Conservation (phyloP, 2,888 invertebrate genomes). For the Iselma pallidipennis region DNA sequence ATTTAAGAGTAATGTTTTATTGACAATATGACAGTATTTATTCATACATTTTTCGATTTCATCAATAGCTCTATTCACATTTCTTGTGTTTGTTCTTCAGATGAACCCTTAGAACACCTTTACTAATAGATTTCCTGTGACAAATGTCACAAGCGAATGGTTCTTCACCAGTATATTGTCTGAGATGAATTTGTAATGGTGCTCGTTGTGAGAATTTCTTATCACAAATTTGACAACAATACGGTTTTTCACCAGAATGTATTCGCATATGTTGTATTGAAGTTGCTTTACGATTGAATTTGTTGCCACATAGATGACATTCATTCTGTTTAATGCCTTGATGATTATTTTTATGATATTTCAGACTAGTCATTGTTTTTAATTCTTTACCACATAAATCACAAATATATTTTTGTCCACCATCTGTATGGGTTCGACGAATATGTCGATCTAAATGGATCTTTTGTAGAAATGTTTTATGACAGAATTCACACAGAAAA, state of each 20-base stretch:
- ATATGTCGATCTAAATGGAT: slow-evolving; percentile 27
- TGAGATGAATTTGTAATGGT: slow-evolving; percentile 44
- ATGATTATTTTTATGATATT: slow-evolving; percentile 44
- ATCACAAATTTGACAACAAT: slow-evolving; percentile 47
- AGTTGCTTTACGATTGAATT: slow-evolving; percentile 43
- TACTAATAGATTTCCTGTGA: slow-evolving; percentile 42
- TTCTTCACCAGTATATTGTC: slow-evolving; percentile 51
- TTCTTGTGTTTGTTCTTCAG: slow-evolving; percentile 36
- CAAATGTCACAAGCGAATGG: slow-evolving; percentile 45
- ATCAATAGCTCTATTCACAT: neutral
- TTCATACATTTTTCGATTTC: too few species aligned
- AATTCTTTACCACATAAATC: slow-evolving; percentile 50
- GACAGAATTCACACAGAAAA: slow-evolving; percentile 27
- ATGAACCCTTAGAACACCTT: slow-evolving; percentile 41
- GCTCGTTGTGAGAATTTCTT: slow-evolving; percentile 59
- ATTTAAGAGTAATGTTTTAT: too few species aligned
- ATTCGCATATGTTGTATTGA: slow-evolving; percentile 44
- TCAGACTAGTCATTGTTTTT: slow-evolving; percentile 42
- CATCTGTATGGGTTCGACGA: slow-evolving; percentile 27
- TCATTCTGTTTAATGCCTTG: slow-evolving; percentile 56
- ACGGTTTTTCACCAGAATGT: slow-evolving; percentile 44
- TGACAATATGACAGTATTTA: too few species aligned
- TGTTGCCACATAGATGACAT: slow-evolving; percentile 48
- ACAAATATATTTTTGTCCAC: slow-evolving; percentile 36
- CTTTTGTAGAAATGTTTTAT: slow-evolving; percentile 22